phyloP scores from a whole-genome alignment of 37 sponge, comb jelly and placozoan species.

The Haliclona indistincta region DNA sequence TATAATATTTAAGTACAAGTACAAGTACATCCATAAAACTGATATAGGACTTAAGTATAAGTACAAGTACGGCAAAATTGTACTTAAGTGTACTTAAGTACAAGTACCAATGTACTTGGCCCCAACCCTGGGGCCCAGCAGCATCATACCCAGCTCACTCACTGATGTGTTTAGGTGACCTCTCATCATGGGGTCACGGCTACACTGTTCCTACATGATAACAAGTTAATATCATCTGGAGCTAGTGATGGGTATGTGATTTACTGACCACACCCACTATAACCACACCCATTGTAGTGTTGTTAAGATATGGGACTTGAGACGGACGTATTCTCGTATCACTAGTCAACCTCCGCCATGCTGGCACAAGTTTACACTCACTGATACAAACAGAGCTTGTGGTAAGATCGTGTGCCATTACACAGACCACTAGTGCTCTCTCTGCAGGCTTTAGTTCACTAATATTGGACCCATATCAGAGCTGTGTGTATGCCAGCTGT shows the following conservation, averaged over 20 bases:
- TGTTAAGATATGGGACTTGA: slow-evolving; percentile 78
- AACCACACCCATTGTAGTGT: slow-evolving; percentile 28
- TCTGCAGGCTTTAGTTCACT: slow-evolving; percentile 68
- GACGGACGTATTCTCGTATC: slow-evolving; percentile 24
- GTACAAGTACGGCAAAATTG: background rate
- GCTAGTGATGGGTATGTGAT: slow-evolving; percentile 64
- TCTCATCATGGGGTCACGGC: slow-evolving; percentile 50
- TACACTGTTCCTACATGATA: slow-evolving; percentile 53
- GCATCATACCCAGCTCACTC: too few species aligned
- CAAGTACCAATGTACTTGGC: too few species aligned
- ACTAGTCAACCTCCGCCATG: slow-evolving; percentile 11
- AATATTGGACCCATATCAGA: slow-evolving; percentile 41
- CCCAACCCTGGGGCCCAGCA: too few species aligned
- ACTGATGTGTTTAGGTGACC: background rate
- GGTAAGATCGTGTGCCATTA: background rate
- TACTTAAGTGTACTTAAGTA: too few species aligned
- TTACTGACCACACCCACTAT: too few species aligned
- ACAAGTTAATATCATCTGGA: slow-evolving; percentile 59
- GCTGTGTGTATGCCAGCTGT: slow-evolving; percentile 48
- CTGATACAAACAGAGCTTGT: slow-evolving; percentile 1
- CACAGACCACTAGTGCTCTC: background rate
- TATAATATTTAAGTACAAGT: background rate
- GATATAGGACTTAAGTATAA: background rate
- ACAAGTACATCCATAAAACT: too few species aligned
- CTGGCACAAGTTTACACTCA: slow-evolving; percentile 24